Evolutionary conservation across 2,113 vertebrate genomes (phyloP).

Genomic region (Callionymus lyra): DNA sequence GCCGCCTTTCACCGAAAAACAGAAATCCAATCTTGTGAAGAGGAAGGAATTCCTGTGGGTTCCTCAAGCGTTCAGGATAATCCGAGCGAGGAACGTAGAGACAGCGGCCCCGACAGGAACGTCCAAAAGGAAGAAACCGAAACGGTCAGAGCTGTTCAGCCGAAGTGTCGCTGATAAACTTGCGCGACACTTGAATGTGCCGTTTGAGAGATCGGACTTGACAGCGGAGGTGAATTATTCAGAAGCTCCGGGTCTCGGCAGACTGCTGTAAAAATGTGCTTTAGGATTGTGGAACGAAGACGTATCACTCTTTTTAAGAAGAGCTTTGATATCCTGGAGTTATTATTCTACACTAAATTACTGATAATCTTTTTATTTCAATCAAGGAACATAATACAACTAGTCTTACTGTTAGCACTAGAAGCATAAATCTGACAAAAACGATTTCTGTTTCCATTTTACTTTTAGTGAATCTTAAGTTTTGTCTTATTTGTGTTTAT

Average conservation of each 20-base stretch:
- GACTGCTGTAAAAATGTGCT: conserved; percentile 14
- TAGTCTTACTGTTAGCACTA: too few relatives aligned
- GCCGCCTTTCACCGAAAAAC: conserved; percentile 29
- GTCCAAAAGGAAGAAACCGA: conserved; percentile 1
- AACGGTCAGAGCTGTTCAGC: not conserved
- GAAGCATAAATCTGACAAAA: too few relatives aligned
- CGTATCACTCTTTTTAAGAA: too few relatives aligned
- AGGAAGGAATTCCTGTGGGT: conserved; percentile 21
- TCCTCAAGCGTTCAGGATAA: conserved; percentile 6
- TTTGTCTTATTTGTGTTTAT: too few relatives aligned
- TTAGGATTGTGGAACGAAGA: conserved; percentile 13
- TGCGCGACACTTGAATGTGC: conserved; percentile 3
- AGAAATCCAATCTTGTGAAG: conserved; percentile 43
- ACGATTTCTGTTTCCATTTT: too few relatives aligned
- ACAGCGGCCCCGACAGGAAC: not conserved
- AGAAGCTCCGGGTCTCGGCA: conserved; percentile 1
- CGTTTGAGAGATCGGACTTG: conserved; percentile 8
- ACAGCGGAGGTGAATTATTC: conserved; percentile 24
- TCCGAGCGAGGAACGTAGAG: not conserved
- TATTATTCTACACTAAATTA: too few relatives aligned
- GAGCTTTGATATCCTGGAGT: too few relatives aligned
- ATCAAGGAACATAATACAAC: too few relatives aligned
- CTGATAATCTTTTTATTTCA: too few relatives aligned
- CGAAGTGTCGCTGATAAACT: not conserved
- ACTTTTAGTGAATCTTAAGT: too few relatives aligned